A percentile compares a stretch with the other conserved stretches of the same genome.
Evolutionary conservation across 2,113 vertebrate species (phyloP).

Genomic region (Trematomus loennbergii): DNA sequence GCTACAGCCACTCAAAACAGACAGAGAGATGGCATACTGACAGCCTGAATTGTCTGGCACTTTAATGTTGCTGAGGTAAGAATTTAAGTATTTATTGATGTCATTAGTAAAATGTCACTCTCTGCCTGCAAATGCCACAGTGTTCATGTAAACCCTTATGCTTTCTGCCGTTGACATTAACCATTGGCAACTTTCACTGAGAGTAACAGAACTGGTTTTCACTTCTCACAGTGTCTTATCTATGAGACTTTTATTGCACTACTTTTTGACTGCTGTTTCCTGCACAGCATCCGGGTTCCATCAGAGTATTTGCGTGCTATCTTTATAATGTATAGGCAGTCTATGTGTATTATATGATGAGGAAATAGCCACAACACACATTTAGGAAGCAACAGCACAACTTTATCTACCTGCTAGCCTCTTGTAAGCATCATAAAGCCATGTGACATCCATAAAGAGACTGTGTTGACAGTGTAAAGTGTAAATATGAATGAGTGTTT

Average conservation of each 20-base stretch:
- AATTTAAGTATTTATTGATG: not conserved
- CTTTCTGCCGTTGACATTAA: not conserved
- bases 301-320: not conserved
- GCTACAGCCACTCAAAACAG: too few relatives aligned
- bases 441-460: not conserved
- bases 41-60: too few relatives aligned
- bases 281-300: slow-evolving; percentile 18
- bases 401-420: not conserved
- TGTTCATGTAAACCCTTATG: not conserved
- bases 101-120: not conserved
- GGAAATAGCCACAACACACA: not conserved
- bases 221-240: not conserved
- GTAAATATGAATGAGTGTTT: not conserved
- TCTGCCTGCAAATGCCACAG: not conserved
- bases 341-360: slow-evolving; percentile 1
- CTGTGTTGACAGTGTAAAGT: not conserved
- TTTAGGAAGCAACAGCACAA: not conserved
- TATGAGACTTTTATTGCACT: slow-evolving; percentile 20
- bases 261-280: slow-evolving; percentile 35
- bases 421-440: not conserved
- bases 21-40: too few relatives aligned
- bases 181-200: not conserved
- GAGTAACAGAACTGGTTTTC: not conserved
- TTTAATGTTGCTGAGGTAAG: too few relatives aligned
- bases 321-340: not conserved